phyloP scores from a whole-genome alignment of 2,113 vertebrate species.

The Dromaius novaehollandiae region DNA sequence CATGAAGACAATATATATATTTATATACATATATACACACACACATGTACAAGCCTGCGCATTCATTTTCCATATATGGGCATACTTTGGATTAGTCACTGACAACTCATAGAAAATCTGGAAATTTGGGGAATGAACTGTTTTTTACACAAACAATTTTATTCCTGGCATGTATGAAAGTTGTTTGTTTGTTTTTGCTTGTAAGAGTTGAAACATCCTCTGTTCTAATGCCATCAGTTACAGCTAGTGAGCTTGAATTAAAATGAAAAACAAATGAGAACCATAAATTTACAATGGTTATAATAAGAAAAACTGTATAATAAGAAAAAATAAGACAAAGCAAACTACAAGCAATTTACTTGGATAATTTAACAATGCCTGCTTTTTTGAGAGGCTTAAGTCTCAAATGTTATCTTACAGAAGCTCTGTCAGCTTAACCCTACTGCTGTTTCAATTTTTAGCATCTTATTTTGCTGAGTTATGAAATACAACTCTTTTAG shows the following conservation, averaged over 20 bases:
- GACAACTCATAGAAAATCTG: not conserved
- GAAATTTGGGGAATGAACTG: not conserved
- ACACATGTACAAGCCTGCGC: not conserved
- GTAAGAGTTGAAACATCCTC: not conserved
- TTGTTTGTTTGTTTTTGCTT: not conserved
- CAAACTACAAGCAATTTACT: not conserved
- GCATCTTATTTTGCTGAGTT: not conserved
- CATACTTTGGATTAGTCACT: not conserved
- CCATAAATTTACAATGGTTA: not conserved
- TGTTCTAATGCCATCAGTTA: not conserved
- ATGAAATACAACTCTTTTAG: not conserved
- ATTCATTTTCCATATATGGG: not conserved
- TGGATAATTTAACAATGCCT: not conserved
- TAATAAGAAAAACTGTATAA: not conserved
- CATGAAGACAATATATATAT: too few species aligned
- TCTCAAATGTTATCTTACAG: not conserved
- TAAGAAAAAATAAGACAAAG: not conserved
- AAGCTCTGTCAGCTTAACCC: not conserved
- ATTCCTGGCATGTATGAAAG: not conserved
- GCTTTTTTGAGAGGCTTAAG: not conserved
- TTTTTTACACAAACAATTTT: fast-evolving
- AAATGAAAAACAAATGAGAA: not conserved
- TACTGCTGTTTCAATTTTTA: not conserved
- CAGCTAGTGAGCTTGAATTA: not conserved
- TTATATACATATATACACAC: too few species aligned